These are phyloP conservation scores for Brachyhypopomus occidentalis DNA, from an alignment of 2,113 vertebrate genomes.

Conservation along the genomic window DNA sequence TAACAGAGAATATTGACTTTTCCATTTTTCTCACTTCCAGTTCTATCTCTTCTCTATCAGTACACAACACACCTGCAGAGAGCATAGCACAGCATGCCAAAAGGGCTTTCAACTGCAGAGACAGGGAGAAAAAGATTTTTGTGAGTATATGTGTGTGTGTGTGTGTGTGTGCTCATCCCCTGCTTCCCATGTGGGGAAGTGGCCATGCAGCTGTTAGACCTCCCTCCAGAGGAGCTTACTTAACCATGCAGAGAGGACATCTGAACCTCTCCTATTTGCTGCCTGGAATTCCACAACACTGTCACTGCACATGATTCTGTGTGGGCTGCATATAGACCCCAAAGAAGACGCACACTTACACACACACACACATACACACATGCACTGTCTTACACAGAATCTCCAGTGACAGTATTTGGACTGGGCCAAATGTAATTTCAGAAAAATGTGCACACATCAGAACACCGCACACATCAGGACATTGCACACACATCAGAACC, in stretches of 20 bases:
- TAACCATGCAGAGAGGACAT: constrained; percentile 70
- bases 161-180: constrained; percentile 16
- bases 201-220: constrained; percentile 48
- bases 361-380: neutral
- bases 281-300: neutral
- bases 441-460: neutral
- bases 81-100: neutral
- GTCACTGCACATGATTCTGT: neutral
- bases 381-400: neutral
- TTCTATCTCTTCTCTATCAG: neutral
- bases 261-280: constrained; percentile 61
- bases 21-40: neutral
- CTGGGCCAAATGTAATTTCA: neutral
- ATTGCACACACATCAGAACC: neutral
- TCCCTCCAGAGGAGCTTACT: constrained; percentile 64
- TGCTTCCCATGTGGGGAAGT: constrained; percentile 11
- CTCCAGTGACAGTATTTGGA: neutral
- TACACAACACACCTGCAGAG: neutral
- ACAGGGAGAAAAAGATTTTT: neutral
- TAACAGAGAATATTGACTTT: constrained; percentile 14
- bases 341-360: neutral
- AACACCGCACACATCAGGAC: too few relatives aligned
- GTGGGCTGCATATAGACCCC: too few relatives aligned
- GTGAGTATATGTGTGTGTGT: neutral
- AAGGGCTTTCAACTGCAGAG: constrained; percentile 3